Evolutionary conservation across 2,113 vertebrate species (phyloP).

Genomic region (Phocoena sinus): DNA sequence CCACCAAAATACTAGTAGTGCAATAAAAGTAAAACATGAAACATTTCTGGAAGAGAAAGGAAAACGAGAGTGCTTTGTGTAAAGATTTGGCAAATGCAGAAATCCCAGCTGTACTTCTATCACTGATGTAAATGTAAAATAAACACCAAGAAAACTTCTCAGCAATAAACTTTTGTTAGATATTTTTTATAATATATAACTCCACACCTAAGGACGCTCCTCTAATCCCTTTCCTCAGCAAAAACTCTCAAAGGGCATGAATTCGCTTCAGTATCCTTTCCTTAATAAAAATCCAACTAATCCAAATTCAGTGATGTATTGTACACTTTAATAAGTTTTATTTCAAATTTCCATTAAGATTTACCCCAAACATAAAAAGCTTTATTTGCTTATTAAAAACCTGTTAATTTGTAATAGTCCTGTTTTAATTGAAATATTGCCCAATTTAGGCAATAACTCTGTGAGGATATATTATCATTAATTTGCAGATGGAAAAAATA

Average conservation of each 20-base stretch:
- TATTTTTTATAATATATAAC: not conserved
- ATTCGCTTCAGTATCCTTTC: not conserved
- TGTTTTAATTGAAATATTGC: not conserved
- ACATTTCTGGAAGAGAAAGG: not conserved
- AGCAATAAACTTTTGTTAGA: not conserved
- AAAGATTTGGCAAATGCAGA: not conserved
- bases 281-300: slow-evolving; percentile 23
- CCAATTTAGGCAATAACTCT: not conserved
- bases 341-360: not conserved
- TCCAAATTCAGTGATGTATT: not conserved
- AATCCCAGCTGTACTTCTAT: not conserved
- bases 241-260: not conserved
- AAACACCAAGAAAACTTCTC: not conserved
- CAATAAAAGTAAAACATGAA: not conserved
- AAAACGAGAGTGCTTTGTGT: not conserved
- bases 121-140: not conserved
- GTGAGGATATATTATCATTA: not conserved
- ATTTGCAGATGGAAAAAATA: not conserved
- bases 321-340: not conserved
- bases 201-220: not conserved
- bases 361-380: not conserved
- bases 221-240: not conserved
- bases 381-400: not conserved
- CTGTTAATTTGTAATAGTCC: not conserved
- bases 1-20: not conserved